phyloP scores from a whole-genome alignment of 2,888 invertebrate genomes.

The Venustoraphidia nigricollis region DNA sequence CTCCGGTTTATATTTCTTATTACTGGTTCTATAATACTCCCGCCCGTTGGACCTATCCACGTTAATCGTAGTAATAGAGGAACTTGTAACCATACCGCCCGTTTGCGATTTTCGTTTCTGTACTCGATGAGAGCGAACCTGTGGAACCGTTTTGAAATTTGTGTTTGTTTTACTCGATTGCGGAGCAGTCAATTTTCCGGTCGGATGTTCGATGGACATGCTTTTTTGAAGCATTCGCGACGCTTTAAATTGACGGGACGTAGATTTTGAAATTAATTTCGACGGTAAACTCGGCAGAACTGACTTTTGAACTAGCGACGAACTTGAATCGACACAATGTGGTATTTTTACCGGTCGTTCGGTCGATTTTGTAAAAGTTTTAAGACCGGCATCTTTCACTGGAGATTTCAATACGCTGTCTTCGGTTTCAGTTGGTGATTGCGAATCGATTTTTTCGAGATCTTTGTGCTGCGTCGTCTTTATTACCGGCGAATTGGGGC shows the following conservation, averaged over 20 bases:
- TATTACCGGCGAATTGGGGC: constrained; percentile 19
- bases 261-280: too few species aligned
- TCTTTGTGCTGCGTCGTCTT: constrained; percentile 27
- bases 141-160: constrained; percentile 5
- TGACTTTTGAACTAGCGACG: too few species aligned
- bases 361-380: constrained; percentile 31
- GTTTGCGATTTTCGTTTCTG: too few species aligned
- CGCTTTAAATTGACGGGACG: too few species aligned
- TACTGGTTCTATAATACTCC: too few species aligned
- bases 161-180: not conserved
- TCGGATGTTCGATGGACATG: constrained; percentile 1
- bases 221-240: constrained; percentile 11
- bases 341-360: constrained; percentile 36
- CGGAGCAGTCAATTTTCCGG: not conserved
- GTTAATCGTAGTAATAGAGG: too few species aligned
- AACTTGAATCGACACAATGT: not conserved
- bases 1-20: too few species aligned
- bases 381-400: constrained; percentile 17
- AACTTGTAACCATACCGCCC: too few species aligned
- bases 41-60: too few species aligned
- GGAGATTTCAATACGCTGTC: constrained; percentile 6
- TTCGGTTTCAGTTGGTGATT: constrained; percentile 11
- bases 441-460: constrained; percentile 18
- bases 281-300: too few species aligned
- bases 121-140: constrained; percentile 1